phyloP scores from a whole-genome alignment of 2,888 invertebrate genomes.

The Linyphia triangularis region DNA sequence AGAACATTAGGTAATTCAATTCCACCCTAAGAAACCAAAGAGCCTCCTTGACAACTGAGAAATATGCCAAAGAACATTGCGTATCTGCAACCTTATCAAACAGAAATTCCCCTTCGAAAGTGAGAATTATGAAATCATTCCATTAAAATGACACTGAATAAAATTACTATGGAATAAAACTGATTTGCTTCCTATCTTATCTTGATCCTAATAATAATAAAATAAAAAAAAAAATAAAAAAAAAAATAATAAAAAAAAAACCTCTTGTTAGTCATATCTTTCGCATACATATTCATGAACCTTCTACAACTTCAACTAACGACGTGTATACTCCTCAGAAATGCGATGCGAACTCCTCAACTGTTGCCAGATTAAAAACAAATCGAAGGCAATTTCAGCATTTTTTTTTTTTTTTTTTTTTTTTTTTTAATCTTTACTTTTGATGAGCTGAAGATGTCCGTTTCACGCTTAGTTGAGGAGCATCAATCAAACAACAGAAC shows the following conservation, averaged over 20 bases:
- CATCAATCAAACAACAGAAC: slow-evolving; percentile 43
- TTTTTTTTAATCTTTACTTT: slow-evolving; percentile 5
- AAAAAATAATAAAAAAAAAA: neutral
- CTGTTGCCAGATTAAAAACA: slow-evolving; percentile 33
- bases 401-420: too few relatives aligned
- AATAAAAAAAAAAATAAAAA: slow-evolving; percentile 63
- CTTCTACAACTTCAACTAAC: neutral
- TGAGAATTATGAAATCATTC: too few relatives aligned
- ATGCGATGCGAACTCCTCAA: neutral
- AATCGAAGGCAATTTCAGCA: slow-evolving; percentile 41
- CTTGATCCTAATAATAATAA: too few relatives aligned
- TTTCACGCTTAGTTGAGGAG: slow-evolving; percentile 31
- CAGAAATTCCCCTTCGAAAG: too few relatives aligned
- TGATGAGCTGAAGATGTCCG: slow-evolving; percentile 19
- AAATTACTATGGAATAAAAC: too few relatives aligned
- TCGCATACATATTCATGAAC: neutral
- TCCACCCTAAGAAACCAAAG: too few relatives aligned
- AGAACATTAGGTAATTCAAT: too few relatives aligned
- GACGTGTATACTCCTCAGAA: neutral
- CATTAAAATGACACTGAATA: too few relatives aligned
- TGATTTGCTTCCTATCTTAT: too few relatives aligned
- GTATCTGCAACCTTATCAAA: too few relatives aligned
- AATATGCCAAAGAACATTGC: too few relatives aligned
- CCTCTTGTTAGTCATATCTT: neutral
- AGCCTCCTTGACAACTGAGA: too few relatives aligned